Base-by-base conservation (phyloP, 2,113 vertebrate genomes). In the Rutilus rutilus region DNA sequence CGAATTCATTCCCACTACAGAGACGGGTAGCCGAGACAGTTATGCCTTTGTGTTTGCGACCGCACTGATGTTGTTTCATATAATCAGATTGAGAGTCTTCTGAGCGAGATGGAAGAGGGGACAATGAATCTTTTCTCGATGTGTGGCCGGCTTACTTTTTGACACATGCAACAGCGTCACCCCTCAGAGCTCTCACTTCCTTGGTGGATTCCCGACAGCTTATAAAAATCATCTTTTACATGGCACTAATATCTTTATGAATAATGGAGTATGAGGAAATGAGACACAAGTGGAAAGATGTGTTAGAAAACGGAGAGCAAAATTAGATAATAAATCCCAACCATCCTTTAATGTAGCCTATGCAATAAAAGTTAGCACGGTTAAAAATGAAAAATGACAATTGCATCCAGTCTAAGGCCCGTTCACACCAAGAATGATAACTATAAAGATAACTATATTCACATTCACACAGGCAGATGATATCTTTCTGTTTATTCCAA, bases 171-270 rank as follows among this genome's bases (percentile, higher is more conserved):
- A 52, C 62, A 67, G 60, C 39, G 62, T 69, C 79, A 67, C 62
- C 47, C 60, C 60, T 52, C 79, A 52, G 62, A 23, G 27, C 62
- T 82, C 45, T 8, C 42, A 47, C 45, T 82, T 82, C 62, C 79
- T 81, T 17, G 14, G 14, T 80, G 59, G 59, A 80, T 80, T 62
- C 78, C 47, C 30, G 45, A 69, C 60, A 82, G 79, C 79, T 69
- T 82, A 67, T 69, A 82, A 52, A 82, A 67, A 82, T 82, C 60
- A 65, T 81, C 62, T 69, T 82, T 82, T 82, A 69, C 27, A 77
- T n/a, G 62, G 42, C 79, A 69, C 62, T 82, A 82, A 82, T 82
- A 82, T 82, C 79, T 82, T 69, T 82, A 69, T 82, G 79, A 82
- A 82, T 82, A 82, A 82, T 82, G 27, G 42, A 82, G 79, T 33